Conservation (phyloP, 2,888 invertebrate genomes). For the Augochlorella aurata region DNA sequence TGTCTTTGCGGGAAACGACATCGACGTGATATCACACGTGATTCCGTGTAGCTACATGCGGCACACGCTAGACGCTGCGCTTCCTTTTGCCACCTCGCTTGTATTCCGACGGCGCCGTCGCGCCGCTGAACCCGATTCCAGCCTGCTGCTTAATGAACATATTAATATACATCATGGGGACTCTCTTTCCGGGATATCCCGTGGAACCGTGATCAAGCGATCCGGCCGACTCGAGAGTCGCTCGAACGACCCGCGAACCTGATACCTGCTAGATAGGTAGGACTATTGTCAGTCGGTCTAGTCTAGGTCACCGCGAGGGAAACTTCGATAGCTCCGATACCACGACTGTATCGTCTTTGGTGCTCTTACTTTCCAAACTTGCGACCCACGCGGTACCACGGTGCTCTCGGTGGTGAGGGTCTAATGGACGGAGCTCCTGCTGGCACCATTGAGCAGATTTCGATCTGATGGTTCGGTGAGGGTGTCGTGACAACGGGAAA, state of each 20-base stretch:
- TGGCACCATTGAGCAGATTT: neutral
- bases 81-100: conserved; percentile 23
- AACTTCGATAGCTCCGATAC: neutral
- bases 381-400: neutral
- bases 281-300: neutral
- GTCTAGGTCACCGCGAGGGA: neutral
- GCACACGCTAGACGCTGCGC: conserved; percentile 20
- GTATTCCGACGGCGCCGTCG: conserved; percentile 1
- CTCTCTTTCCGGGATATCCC: neutral
- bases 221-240: neutral
- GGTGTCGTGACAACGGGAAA: neutral
- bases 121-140: neutral
- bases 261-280: neutral
- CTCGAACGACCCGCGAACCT: neutral
- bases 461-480: neutral
- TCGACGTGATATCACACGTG: conserved; percentile 58
- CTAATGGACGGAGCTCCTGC: neutral
- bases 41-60: conserved; percentile 53
- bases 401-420: neutral
- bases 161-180: conserved; percentile 17
- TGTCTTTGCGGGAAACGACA: conserved; percentile 57
- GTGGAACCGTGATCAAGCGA: neutral
- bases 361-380: neutral
- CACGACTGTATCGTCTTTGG: neutral
- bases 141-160: conserved; percentile 13